Evolutionary conservation across 2,888 invertebrate genomes (phyloP), one percentile per base, ranked within the genome.

Genomic region (Drosophila kuntzei): DNA sequence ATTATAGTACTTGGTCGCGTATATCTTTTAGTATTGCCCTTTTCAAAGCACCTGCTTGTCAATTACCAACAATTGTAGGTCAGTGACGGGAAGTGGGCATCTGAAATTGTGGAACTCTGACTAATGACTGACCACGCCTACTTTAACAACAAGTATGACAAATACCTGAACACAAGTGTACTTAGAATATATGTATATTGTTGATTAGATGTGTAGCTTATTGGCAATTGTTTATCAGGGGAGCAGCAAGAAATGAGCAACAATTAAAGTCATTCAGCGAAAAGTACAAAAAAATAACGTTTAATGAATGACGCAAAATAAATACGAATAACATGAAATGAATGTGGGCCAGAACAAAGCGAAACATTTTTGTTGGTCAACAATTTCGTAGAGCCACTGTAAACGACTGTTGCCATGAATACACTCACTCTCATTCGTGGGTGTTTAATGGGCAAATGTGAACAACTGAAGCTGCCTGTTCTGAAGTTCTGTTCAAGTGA

Each of bases 231-330:
- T 76, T 66, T 76, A 75, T 75, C 70, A 54, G 54, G 12, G 20
- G 29, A 22, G 36, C 44, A 29, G 29, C 29, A 39, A 22, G 16
- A 43, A 54, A 22, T n/a, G 43, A 29, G 18, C 54, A 61, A 76
- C 76, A 76, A 79, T 76, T 70, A 51, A 60, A 55, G 54, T 18
- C 76, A 74, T 74, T 74, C 76, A 74, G 53, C 39, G 43, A 39
- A 54, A 12, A 11, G 18, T 4, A 62, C 25, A 47, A 29, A 22
- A 20, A 37, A 14, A 36, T 2, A n/a, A n/a, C 12, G 18, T 46
- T 12, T 37, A 39, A 14, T 25, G 46, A 60, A 74, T 71, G 60
- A 76, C 60, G 53, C 77, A 61, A 54, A 58, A 16, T 58, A 71
- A 76, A 71, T 34, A 66, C 43, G 14, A 65, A 39, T 57, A 43